Percentiles rank a stretch among this genome's conserved stretches.
Evolutionary conservation across 2,113 vertebrate species (phyloP).

Genomic region (Oenanthe oenanthe): DNA sequence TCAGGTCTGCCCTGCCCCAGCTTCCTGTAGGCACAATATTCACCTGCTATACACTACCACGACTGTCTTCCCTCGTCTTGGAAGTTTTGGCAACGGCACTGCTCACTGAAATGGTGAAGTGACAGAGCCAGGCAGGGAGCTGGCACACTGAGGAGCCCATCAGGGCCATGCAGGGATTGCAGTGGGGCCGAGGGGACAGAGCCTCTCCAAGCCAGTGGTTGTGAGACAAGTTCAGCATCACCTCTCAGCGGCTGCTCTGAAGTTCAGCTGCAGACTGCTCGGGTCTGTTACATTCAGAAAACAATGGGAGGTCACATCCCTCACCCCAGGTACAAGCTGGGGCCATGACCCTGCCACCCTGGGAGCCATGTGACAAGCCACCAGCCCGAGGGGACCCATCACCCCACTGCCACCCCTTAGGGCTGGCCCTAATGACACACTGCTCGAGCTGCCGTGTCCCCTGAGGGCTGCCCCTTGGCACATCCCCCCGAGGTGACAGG

Average conservation of each 20-base stretch:
- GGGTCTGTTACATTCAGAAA: accelerated
- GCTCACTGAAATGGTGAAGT: accelerated
- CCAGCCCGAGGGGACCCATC: background rate
- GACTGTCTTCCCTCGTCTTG: accelerated
- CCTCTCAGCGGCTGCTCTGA: background rate
- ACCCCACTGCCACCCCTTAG: background rate
- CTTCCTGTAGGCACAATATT: background rate
- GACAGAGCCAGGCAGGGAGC: accelerated
- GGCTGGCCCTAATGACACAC: background rate
- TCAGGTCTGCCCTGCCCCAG: background rate
- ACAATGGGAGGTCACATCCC: background rate
- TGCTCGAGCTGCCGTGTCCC: background rate
- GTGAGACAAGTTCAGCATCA: background rate
- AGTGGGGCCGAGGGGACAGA: accelerated
- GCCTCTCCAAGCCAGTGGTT: background rate
- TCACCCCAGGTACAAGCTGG: background rate
- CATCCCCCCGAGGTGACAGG: accelerated
- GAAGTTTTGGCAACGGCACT: background rate
- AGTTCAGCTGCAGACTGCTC: background rate
- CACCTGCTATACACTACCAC: background rate
- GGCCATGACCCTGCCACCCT: accelerated
- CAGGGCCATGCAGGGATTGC: accelerated
- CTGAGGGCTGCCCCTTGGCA: accelerated
- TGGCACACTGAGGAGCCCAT: accelerated
- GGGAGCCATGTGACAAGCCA: background rate